These are phyloP conservation scores for Sebastes jordani DNA, from an alignment of 2,797 vertebrate species.

Conservation along the genomic window DNA sequence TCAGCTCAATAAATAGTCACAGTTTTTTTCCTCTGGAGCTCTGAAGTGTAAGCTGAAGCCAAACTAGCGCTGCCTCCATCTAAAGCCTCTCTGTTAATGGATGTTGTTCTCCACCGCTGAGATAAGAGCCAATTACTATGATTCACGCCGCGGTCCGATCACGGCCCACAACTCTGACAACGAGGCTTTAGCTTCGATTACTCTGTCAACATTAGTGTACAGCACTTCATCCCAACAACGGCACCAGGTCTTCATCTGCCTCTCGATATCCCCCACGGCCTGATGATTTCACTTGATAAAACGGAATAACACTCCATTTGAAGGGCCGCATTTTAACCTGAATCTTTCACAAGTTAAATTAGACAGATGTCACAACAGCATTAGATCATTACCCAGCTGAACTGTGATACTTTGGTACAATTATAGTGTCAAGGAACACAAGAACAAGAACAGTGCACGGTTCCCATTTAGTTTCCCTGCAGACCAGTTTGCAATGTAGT, in stretches of 20 bases:
- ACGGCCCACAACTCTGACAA: conserved; percentile 22
- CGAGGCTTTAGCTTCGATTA: conserved; percentile 46
- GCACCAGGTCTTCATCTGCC: conserved; percentile 18
- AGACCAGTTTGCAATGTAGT: background rate
- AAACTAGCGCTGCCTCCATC: conserved; percentile 21
- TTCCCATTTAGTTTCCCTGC: background rate
- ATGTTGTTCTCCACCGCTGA: conserved; percentile 49
- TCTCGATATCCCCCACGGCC: background rate
- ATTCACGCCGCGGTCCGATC: conserved; percentile 46
- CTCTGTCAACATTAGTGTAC: conserved; percentile 37
- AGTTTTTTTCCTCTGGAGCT: background rate
- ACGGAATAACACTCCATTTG: background rate
- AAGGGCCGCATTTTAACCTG: background rate
- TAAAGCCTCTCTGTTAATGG: conserved; percentile 52
- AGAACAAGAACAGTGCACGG: background rate
- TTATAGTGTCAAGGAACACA: no score
- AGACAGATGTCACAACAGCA: background rate
- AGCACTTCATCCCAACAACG: conserved; percentile 20
- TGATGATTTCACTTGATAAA: background rate
- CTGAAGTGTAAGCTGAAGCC: conserved; percentile 18
- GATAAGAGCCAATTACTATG: conserved; percentile 65
- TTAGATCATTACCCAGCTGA: background rate
- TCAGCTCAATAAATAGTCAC: conserved; percentile 34
- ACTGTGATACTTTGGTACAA: no score
- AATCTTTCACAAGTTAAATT: background rate